These are phyloP conservation scores for Lagocephalus sceleratus DNA, from an alignment of 2,797 vertebrate genomes.

Conservation along the genomic window DNA sequence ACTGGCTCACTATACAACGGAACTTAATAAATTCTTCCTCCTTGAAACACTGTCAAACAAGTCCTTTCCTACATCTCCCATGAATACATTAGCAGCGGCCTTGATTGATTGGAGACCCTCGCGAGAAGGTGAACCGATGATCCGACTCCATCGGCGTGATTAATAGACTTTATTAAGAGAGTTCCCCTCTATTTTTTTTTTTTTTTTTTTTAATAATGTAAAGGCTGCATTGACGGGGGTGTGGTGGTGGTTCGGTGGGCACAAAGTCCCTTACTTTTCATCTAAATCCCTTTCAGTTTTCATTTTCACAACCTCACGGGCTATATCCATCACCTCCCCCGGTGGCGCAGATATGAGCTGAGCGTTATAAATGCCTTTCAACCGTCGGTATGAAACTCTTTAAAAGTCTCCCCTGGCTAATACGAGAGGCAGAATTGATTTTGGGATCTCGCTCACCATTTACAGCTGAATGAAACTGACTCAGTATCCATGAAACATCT, in stretches of 20 bases:
- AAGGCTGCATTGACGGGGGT: slow-evolving; percentile 48
- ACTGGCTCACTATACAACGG: slow-evolving; percentile 67
- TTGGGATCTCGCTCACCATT: slow-evolving; percentile 43
- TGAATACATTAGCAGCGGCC: slow-evolving; percentile 78
- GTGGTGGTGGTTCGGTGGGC: slow-evolving; percentile 47
- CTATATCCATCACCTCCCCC: slow-evolving; percentile 62
- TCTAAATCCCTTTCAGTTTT: slow-evolving; percentile 59
- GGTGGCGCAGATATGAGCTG: slow-evolving; percentile 44
- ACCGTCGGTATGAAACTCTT: slow-evolving; percentile 52
- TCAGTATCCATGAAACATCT: slow-evolving; percentile 43
- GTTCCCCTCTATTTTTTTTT: too few relatives aligned
- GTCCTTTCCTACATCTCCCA: slow-evolving; percentile 75
- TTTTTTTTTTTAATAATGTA: slow-evolving; percentile 81
- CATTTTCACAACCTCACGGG: slow-evolving; percentile 51
- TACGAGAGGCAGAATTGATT: slow-evolving; percentile 59
- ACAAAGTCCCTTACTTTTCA: slow-evolving; percentile 49
- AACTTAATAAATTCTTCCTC: slow-evolving; percentile 82
- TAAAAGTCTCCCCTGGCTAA: slow-evolving; percentile 57
- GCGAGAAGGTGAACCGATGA: slow-evolving; percentile 73
- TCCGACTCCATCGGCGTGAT: slow-evolving; percentile 77
- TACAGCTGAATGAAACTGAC: slow-evolving; percentile 62
- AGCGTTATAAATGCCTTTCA: slow-evolving; percentile 55
- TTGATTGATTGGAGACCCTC: slow-evolving; percentile 81
- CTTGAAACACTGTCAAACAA: slow-evolving; percentile 81
- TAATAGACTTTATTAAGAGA: slow-evolving; percentile 86